Evolutionary conservation across 2,113 vertebrate genomes (phyloP).

Genomic region (Anarrhichthys ocellatus): DNA sequence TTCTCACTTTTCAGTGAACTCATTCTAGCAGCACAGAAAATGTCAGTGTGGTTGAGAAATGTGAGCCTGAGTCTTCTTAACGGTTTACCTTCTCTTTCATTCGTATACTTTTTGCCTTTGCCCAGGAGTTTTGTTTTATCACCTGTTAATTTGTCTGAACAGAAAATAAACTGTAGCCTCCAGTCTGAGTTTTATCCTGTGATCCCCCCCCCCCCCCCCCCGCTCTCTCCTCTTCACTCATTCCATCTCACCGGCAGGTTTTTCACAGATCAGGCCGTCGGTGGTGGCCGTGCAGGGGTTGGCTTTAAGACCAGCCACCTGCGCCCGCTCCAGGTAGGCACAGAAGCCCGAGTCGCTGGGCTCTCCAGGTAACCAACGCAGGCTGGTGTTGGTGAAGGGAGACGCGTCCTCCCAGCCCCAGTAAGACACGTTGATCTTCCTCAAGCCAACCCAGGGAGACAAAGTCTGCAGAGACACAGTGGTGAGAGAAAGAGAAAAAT

Average conservation of each 20-base stretch:
- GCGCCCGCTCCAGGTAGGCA: conserved; percentile 86
- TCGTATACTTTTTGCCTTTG: background rate
- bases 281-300: conserved; percentile 91
- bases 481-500: no score
- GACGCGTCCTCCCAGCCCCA: conserved; percentile 98
- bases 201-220: rapidly evolving
- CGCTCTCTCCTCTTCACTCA: rapidly evolving
- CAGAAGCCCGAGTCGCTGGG: conserved; percentile 95
- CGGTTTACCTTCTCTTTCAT: background rate
- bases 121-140: no score
- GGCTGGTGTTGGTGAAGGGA: conserved; percentile 90
- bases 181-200: background rate
- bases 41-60: no score
- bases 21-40: no score
- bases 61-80: no score
- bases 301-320: conserved; percentile 86
- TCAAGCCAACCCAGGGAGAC: conserved; percentile 93
- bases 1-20: no score
- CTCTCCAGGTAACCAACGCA: conserved; percentile 89
- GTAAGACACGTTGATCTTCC: conserved; percentile 96
- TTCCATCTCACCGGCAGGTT: conserved; percentile 83
- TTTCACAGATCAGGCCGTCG: conserved; percentile 93
- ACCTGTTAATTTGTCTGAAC: no score
- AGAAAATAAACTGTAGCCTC: background rate
- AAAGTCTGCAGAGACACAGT: conserved; percentile 80